phyloP scores from a whole-genome alignment of 23 tunicate species.

The Botrylloides violaceus region DNA sequence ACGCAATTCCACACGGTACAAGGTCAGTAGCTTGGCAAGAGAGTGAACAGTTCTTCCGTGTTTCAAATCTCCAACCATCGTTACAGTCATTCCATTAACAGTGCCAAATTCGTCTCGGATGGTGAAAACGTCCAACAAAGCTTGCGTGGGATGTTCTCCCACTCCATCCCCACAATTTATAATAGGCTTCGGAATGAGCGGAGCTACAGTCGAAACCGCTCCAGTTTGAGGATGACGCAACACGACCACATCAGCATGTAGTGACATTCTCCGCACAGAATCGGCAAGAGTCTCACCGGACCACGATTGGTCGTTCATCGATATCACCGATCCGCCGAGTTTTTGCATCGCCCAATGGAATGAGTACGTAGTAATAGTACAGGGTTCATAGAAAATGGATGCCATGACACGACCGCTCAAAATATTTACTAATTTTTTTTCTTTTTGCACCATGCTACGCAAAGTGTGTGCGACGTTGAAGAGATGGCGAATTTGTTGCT shows the following conservation, averaged over 20 bases:
- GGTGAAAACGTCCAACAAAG: slow-evolving; percentile 83
- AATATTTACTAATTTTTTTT: slow-evolving; percentile 24
- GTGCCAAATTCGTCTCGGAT: slow-evolving; percentile 87
- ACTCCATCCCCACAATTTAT: slow-evolving; percentile 82
- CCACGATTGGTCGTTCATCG: slow-evolving; percentile 45
- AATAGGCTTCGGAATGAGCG: too few species aligned
- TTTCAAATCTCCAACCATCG: too few species aligned
- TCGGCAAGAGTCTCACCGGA: slow-evolving; percentile 74
- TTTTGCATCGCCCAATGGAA: slow-evolving; percentile 84
- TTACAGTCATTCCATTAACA: too few species aligned
- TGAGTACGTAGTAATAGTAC: slow-evolving; percentile 67
- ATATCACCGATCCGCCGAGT: slow-evolving; percentile 73
- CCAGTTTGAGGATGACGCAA: slow-evolving; percentile 86
- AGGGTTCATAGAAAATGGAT: slow-evolving; percentile 68
- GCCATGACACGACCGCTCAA: slow-evolving; percentile 72
- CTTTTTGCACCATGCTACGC: slow-evolving; percentile 32
- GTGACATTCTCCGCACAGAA: slow-evolving; percentile 61
- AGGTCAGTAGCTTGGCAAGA: slow-evolving; percentile 50
- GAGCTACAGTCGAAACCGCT: slow-evolving; percentile 39
- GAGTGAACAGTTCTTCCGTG: slow-evolving; percentile 90
- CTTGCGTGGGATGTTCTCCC: too few species aligned
- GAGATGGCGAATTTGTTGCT: too few species aligned
- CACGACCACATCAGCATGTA: slow-evolving; percentile 65
- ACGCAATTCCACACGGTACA: slow-evolving; percentile 87
- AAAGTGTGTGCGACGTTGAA: slow-evolving; percentile 65